phyloP scores from a whole-genome alignment of 2,113 vertebrate species.

The Podiceps cristatus region DNA sequence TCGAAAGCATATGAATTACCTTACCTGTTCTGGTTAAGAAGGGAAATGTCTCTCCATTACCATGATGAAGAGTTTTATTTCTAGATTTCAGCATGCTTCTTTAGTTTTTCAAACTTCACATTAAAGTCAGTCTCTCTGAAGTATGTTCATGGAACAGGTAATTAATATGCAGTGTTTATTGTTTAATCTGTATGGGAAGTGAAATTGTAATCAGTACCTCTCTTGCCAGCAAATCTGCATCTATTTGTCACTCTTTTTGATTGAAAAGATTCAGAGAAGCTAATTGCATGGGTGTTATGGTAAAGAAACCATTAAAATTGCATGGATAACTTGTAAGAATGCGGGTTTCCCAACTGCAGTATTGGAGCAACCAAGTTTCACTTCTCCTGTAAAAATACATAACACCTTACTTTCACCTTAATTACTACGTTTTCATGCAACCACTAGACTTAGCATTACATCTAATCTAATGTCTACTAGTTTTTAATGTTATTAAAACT shows the following conservation, averaged over 20 bases:
- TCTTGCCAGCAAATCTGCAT: neutral
- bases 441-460: neutral
- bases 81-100: neutral
- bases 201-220: neutral
- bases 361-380: neutral
- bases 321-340: rapidly evolving
- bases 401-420: neutral
- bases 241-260: neutral
- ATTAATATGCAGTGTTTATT: neutral
- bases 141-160: neutral
- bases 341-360: neutral
- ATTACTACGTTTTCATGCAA: neutral
- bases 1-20: neutral
- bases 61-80: neutral
- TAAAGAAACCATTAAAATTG: neutral
- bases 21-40: neutral
- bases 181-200: neutral
- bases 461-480: neutral
- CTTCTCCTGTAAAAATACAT: neutral
- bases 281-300: neutral
- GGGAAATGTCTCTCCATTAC: neutral
- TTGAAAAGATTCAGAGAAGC: neutral
- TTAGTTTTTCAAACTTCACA: neutral
- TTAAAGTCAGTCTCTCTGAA: neutral
- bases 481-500: neutral